Base-by-base conservation (phyloP, 2,113 vertebrate genomes). In the Heliornis fulica region DNA sequence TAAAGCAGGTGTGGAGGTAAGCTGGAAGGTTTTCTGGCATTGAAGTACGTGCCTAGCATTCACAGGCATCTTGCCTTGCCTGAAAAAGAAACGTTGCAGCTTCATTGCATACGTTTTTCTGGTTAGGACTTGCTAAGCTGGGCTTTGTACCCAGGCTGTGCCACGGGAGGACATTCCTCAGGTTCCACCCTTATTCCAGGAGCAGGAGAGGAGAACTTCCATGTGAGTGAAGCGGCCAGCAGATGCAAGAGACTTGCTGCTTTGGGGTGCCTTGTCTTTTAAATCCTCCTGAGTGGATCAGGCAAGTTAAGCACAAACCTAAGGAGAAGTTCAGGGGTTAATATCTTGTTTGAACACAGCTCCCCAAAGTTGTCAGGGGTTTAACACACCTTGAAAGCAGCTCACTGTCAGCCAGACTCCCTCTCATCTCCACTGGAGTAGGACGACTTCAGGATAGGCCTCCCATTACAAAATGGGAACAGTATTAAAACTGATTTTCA, bases 71-170 rank as follows among this genome's bases (percentile, higher is more conserved):
- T 50, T 4, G 46, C 36, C 46, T 63, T 61, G 23, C 81, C 2
- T 53, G 38, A 72, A 83, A 79, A 61, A 21, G 21, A 40, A 38
- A 79, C 13, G 13, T 59, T 91, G 68, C 38, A 74, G 77, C 34
- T 65, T 77, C 72, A 66, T 85, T 86, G 89, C 71, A 29, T 81
- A n/a, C 61, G 36, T 91, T 84, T 94, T 86, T 89, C 15, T 81
- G 60, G 11, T 87, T 36, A 29, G 66, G 32, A 50, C 20, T 15
- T 7, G 0, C 72, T 45, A 11, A 36, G 53, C 45, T 8, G 2
- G 25, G 48, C 32, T 53, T 29, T 34, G 45, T 65, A 32, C 34
- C 26, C 56, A 4, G 40, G 13, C 69, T 51, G 53, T 32, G 28
- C 45, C 31, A 12, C 4, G 65, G 61, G 57, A 28, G 36, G 17